Evolutionary conservation across 2,113 vertebrate genomes (phyloP), one percentile per base, ranked within the genome.

Genomic region (Heterocephalus glaber): DNA sequence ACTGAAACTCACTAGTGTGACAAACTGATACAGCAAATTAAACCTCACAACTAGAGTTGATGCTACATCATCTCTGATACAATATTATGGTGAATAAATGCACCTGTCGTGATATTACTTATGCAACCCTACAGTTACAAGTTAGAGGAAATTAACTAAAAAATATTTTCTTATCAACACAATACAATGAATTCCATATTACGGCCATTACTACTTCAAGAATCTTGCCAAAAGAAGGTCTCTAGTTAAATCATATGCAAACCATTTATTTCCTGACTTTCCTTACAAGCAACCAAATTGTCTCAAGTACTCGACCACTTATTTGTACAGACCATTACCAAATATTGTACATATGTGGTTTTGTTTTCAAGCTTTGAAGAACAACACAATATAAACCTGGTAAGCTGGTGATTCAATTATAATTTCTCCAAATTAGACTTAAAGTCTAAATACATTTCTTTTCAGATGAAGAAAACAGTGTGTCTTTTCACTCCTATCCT

Each of bases 201-300:
- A 19, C 66, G 63, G 93, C 56, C 2, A 41, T 91, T 83, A 82
- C 68, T 77, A 82, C 83, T 49, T 93, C 85, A 86, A 92, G n/a
- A 94, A 86, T 84, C 70, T 66, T 95, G 61, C 77, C 86, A 95
- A 97, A 97, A 72, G 90, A 94, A 92, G 61, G 74, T 47, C 56
- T 91, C 61, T 49, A 92, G 94, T 86, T 93, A 95, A 92, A 89
- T 79, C 93, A 85, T 82, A 93, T 92, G 92, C 93, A 97, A 97
- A 97, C 41, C 38, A 96, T 92, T 97, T 96, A 82, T 88, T 96
- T 49, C 47, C 66, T 92, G 61, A 97, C 82, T 47, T 74, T 58
- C 81, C 89, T 74, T 95, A 94, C 88, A 90, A 90, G 66, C 90
- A 97, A 94, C 68, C 65, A n/a, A 89, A 94, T 58, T 72, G 65